phyloP scores from a whole-genome alignment of 2,113 vertebrate genomes.

The Tenebrosternarchus preto region DNA sequence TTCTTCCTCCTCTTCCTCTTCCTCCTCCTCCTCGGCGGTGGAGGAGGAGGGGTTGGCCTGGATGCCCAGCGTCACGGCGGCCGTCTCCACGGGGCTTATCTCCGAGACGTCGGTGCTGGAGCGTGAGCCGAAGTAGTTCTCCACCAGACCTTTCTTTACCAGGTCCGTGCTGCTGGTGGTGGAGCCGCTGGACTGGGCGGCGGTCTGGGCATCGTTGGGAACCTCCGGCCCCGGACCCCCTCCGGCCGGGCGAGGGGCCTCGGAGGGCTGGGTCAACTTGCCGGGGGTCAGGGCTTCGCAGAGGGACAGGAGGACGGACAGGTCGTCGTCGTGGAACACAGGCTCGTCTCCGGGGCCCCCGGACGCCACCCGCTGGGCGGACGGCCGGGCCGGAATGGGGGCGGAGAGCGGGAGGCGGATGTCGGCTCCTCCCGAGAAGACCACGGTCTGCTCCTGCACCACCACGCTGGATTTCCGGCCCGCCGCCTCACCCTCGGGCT shows the following conservation, averaged over 20 bases:
- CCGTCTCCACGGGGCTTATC: conserved; percentile 77
- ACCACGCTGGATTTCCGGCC: conserved; percentile 74
- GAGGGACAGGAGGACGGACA: conserved; percentile 36
- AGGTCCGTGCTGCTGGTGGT: conserved; percentile 86
- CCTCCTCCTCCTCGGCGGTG: conserved; percentile 63
- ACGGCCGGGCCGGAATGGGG: not conserved
- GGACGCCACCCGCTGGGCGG: conserved; percentile 5
- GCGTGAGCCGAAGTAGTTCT: conserved; percentile 93
- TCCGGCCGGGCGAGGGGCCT: conserved; percentile 53
- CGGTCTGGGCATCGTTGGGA: conserved; percentile 64
- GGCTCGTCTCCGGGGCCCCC: conserved; percentile 20
- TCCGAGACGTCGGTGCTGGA: conserved; percentile 85
- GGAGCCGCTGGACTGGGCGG: conserved; percentile 76
- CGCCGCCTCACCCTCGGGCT: conserved; percentile 79
- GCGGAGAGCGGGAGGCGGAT: conserved; percentile 29
- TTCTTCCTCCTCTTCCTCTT: conserved; percentile 82
- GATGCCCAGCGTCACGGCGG: conserved; percentile 69
- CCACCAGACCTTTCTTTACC: conserved; percentile 92
- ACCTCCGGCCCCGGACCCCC: conserved; percentile 54
- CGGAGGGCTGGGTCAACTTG: conserved; percentile 49
- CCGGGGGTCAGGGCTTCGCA: conserved; percentile 23
- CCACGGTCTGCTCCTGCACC: conserved; percentile 80
- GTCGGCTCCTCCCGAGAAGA: conserved; percentile 73
- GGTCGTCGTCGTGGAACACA: conserved; percentile 11
- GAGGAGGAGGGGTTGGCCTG: conserved; percentile 59